Conservation (phyloP, 2,888 invertebrate species). For the Lordiphosa andalusiaca region DNA sequence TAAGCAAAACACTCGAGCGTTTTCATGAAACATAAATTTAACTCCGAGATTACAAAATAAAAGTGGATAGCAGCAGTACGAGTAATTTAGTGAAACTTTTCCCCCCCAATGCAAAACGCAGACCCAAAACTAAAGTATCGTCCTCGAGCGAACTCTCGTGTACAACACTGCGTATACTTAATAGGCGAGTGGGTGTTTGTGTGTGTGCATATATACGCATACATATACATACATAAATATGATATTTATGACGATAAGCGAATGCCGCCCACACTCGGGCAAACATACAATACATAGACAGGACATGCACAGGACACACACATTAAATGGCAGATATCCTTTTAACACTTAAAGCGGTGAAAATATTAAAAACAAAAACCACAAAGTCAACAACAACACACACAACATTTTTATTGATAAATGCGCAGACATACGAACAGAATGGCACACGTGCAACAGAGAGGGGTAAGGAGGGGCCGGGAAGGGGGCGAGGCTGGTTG, state of each 20-base stretch:
- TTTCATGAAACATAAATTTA: neutral
- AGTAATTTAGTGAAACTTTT: too few species aligned
- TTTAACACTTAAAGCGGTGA: conserved; percentile 76
- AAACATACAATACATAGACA: conserved; percentile 18
- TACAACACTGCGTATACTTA: conserved; percentile 62
- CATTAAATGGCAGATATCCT: conserved; percentile 73
- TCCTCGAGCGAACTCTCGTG: conserved; percentile 26
- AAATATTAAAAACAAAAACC: conserved; percentile 74
- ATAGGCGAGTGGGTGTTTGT: conserved; percentile 36
- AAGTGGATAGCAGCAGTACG: neutral
- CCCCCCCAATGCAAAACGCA: too few species aligned
- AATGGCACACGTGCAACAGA: conserved; percentile 17
- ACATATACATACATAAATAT: conserved; percentile 57
- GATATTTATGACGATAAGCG: conserved; percentile 58
- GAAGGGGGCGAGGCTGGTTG: conserved; percentile 16
- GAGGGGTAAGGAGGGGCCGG: neutral
- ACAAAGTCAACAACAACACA: conserved; percentile 67
- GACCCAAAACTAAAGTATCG: too few species aligned
- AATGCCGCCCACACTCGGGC: conserved; percentile 30
- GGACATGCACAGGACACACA: conserved; percentile 32
- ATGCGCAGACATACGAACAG: conserved; percentile 60
- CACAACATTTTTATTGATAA: conserved; percentile 76
- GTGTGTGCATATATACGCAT: conserved; percentile 8
- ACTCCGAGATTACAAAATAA: neutral
- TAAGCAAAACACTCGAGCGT: too few species aligned